A percentile compares a stretch with the other conserved stretches of the same genome.
These are phyloP conservation scores for Sialia sialis DNA, from an alignment of 2,113 vertebrate genomes.

Conservation along the genomic window DNA sequence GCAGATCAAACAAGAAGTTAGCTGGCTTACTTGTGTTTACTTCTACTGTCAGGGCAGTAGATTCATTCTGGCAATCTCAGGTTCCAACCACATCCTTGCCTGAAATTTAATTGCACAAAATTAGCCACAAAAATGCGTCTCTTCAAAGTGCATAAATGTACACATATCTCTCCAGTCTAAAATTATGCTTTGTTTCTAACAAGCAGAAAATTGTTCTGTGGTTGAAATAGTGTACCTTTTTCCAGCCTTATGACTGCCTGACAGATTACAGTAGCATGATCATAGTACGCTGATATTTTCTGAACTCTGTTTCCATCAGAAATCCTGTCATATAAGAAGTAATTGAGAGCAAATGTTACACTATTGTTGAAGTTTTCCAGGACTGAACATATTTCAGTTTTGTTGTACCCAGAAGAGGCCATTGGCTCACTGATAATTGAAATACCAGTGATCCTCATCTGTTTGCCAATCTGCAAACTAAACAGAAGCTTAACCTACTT, in stretches of 20 bases:
- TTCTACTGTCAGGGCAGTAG: not conserved
- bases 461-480: constrained; percentile 29
- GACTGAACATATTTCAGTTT: not conserved
- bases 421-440: constrained; percentile 9
- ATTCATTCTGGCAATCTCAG: not conserved
- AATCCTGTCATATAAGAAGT: constrained; percentile 28
- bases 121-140: not conserved
- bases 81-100: not conserved
- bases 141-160: not conserved
- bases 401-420: not conserved
- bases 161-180: not conserved
- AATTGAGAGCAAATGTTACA: not conserved
- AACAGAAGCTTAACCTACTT: constrained; percentile 48
- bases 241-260: not conserved
- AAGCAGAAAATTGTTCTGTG: not conserved
- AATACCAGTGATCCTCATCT: constrained; percentile 20
- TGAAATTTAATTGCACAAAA: not conserved
- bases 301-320: constrained; percentile 7
- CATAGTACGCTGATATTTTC: not conserved
- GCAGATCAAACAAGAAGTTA: not conserved
- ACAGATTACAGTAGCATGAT: not conserved
- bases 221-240: not conserved
- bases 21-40: not conserved
- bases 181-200: not conserved
- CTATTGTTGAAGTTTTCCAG: not conserved